phyloP scores from a whole-genome alignment of 92 coral and sea anemone genomes.

The Muricea muricata region DNA sequence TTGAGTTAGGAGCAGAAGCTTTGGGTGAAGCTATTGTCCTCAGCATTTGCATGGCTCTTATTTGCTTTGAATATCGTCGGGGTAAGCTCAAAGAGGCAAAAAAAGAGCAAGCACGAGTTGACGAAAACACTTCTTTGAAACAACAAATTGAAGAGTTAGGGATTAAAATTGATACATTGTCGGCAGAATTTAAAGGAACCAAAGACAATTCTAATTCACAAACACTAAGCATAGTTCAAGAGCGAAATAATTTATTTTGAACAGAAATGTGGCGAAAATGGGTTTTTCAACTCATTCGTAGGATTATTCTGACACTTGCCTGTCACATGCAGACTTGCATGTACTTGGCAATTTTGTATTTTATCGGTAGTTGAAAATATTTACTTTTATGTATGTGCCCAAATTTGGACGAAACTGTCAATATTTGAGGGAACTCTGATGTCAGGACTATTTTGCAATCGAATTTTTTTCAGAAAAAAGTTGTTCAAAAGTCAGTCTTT shows the following conservation, averaged over 20 bases:
- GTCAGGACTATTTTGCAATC: too few relatives aligned
- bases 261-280: background rate
- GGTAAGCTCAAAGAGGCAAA: slow-evolving; percentile 29
- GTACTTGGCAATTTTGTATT: too few relatives aligned
- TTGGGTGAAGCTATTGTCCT: slow-evolving; percentile 77
- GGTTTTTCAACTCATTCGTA: too few relatives aligned
- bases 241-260: background rate
- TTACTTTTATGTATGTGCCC: background rate
- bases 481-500: too few relatives aligned
- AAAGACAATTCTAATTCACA: background rate
- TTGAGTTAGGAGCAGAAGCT: slow-evolving; percentile 96
- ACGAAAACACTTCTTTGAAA: slow-evolving; percentile 19
- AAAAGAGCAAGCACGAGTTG: slow-evolving; percentile 21
- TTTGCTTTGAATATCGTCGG: slow-evolving; percentile 30
- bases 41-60: slow-evolving; percentile 20
- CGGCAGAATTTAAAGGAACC: slow-evolving; percentile 7
- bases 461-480: too few relatives aligned
- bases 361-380: too few relatives aligned
- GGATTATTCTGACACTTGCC: too few relatives aligned
- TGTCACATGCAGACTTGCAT: too few relatives aligned
- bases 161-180: slow-evolving; percentile 26
- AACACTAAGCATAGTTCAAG: background rate
- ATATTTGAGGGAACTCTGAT: too few relatives aligned
- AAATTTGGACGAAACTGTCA: too few relatives aligned
- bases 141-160: slow-evolving; percentile 33